Evolutionary conservation across 1,140 invertebrate species (phyloP), one percentile per base, ranked within the genome.

Genomic region (Bombus cullumanus): DNA sequence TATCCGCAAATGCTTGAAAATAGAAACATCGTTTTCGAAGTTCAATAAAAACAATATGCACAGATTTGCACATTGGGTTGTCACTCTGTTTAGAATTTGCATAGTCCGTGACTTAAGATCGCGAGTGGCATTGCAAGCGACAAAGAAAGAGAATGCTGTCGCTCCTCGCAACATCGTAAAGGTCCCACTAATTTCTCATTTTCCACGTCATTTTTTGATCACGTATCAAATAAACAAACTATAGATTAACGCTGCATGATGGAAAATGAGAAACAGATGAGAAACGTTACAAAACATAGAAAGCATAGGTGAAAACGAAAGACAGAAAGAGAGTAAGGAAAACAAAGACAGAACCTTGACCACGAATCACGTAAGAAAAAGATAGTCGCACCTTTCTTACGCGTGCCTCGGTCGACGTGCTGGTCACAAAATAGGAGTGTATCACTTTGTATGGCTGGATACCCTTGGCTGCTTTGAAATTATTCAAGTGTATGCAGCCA

Each of bases 401-500:
- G 81, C 96, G 95, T 74, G 96, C 96, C 92, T 96, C 96, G 89
- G 95, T 93, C 81, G 96, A 95, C 39, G 95, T 96, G 90, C 96
- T 96, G 72, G 96, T 95, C 81, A 97, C 96, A 89, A 97, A 97
- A 94, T 96, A 96, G 80, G 96, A 95, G 93, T 97, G 95, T 91
- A 97, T 96, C 87, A 96, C 96, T 96, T 96, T 97, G 94, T 97
- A 98, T 82, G 97, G 96, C 93, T 97, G 96, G 89, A 96, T 96
- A 88, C 97, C 97, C 94, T 97, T 97, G 72, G 96, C 96, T 92
- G 96, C 96, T 96, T 98, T 98, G 95, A 97, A 97, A 95, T 97
- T 97, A 95, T 96, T 97, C 92, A 97, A 95, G 96, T 97, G 97
- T 95, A 97, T 96, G 94, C 97, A 98, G 92, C 97, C 97, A 96